Conservation (phyloP, 2,113 vertebrate species). For the Andinoacara biseriatus region DNA sequence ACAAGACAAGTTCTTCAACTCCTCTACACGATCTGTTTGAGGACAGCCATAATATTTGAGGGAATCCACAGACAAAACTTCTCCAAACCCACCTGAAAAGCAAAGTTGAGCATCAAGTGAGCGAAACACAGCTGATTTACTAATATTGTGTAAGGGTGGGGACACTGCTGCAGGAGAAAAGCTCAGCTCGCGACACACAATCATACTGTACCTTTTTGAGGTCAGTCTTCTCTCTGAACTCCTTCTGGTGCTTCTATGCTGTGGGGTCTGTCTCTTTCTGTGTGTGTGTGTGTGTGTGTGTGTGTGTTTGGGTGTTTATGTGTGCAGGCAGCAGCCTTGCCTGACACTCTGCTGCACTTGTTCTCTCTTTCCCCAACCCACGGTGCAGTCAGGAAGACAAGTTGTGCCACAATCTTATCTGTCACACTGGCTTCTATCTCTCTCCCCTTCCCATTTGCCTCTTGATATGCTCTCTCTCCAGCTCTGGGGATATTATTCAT, state of each 20-base stretch:
- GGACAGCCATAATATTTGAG: constrained; percentile 49
- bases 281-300: constrained; percentile 49
- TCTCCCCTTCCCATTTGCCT: constrained; percentile 68
- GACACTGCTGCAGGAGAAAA: constrained; percentile 6
- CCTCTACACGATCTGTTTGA: constrained; percentile 57
- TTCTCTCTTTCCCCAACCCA: constrained; percentile 67
- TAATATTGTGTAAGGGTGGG: constrained; percentile 4
- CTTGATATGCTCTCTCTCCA: constrained; percentile 74
- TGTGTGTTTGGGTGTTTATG: constrained; percentile 58
- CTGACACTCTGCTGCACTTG: constrained; percentile 75
- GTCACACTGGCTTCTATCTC: constrained; percentile 77
- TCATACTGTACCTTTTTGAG: constrained; percentile 74
- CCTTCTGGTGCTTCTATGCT: constrained; percentile 56
- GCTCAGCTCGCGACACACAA: constrained; percentile 18
- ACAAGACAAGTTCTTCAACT: constrained; percentile 53
- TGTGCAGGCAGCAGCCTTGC: constrained; percentile 58
- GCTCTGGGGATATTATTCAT: constrained; percentile 74
- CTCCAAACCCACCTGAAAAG: constrained; percentile 66
- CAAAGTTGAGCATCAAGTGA: constrained; percentile 58
- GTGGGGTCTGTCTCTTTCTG: constrained; percentile 51
- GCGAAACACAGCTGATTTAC: constrained; percentile 6
- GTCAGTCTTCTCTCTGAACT: constrained; percentile 74
- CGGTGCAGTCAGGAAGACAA: constrained; percentile 70
- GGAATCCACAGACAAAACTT: constrained; percentile 57
- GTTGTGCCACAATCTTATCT: constrained; percentile 76